Base-by-base conservation (phyloP, 2,797 vertebrate genomes). In the Agapornis canus region DNA sequence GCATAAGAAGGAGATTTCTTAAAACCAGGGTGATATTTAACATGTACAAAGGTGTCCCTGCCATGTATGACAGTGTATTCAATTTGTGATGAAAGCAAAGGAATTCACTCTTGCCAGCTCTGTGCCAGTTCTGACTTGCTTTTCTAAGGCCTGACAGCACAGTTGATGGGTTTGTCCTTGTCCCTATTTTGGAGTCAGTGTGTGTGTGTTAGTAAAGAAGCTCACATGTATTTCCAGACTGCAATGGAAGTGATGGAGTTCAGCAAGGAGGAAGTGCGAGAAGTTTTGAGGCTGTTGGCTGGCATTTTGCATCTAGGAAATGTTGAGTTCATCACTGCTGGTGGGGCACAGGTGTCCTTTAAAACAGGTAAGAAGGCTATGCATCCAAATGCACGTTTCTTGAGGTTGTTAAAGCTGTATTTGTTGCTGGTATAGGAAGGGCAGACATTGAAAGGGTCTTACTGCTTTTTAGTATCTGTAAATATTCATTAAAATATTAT, bases 241-340 rank as follows among this genome's bases (percentile, higher is more conserved):
- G 99, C 99, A 15, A 99, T 99, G 98, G 97, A 98, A 61, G 99
- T 99, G 11, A 99, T 99, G 99, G 98, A 99, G 89, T 99, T 99
- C 97, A 98, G 98, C 15, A 98, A 98, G 92, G 99, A 99, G 87
- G 98, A 99, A 89, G 98, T 99, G 27, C 96, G 63, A 49, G 99
- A 99, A 92, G 97, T 99, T 92, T 93, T 99, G 95, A 98, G 99
- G 89, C 98, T 99, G 69, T 98, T 99, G 80, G 98, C 99, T 21
- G 99, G 98, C 40, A 98, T 99, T 93, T 98, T 99, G n/a, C 99
- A 99, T 59, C 91, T 99, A 0, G 99, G 99, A 64, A 99, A 99
- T 68, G 97, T 99, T 25, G 98, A 99, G 89, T 99, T 99, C 81
- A 98, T 99, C 97, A 99, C 99, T 45, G 99, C 99, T 19, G 99